Percentiles rank a stretch among this genome's conserved stretches.
Evolutionary conservation across 2,113 vertebrate genomes (phyloP).

Genomic region (Hippocampus guttulatus): DNA sequence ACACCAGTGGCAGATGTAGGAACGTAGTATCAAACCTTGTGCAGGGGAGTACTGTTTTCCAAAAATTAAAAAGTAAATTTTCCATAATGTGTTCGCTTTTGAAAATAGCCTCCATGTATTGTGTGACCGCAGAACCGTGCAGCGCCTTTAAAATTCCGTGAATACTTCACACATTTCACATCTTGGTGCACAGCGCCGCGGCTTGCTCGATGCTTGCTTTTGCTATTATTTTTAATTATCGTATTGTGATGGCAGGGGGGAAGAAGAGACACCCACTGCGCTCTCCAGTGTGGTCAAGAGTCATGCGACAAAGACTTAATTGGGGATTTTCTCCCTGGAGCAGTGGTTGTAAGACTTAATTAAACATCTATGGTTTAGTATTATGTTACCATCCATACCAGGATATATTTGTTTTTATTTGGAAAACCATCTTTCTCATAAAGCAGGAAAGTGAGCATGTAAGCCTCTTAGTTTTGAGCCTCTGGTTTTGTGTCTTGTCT

Average conservation of each 20-base stretch:
- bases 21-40: not conserved
- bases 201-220: not conserved
- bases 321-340: not conserved
- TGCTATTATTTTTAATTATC: not conserved
- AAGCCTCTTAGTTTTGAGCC: too few relatives aligned
- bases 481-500: too few relatives aligned
- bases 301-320: constrained; percentile 42
- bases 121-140: not conserved
- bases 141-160: not conserved
- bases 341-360: not conserved
- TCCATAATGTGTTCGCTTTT: not conserved
- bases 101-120: not conserved
- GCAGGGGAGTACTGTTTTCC: not conserved
- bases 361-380: not conserved
- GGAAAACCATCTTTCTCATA: not conserved
- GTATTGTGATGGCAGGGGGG: not conserved
- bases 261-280: constrained; percentile 24
- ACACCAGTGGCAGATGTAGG: not conserved
- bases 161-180: not conserved
- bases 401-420: not conserved
- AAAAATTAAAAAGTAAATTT: not conserved
- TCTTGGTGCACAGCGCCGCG: not conserved
- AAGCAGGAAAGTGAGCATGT: not conserved
- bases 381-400: not conserved
- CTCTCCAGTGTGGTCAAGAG: constrained; percentile 56